phyloP scores from a whole-genome alignment of 2,113 vertebrate genomes.

The Chinchilla lanigera region DNA sequence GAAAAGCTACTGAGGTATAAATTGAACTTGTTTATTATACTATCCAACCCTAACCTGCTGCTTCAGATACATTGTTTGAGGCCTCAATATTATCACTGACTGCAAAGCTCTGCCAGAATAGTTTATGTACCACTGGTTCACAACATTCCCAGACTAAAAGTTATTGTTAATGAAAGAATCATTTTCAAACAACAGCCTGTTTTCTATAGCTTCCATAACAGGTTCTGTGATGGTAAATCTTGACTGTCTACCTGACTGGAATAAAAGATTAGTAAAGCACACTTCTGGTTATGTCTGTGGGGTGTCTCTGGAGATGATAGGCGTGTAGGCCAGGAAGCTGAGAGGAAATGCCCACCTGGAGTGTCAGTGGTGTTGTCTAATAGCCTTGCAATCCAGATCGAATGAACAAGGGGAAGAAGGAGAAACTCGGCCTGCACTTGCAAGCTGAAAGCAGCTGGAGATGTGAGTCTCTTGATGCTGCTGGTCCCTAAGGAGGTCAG shows the following conservation, averaged over 20 bases:
- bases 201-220: background rate
- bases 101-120: background rate
- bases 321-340: background rate
- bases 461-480: background rate
- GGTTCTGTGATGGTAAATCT: background rate
- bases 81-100: background rate
- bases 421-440: background rate
- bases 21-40: background rate
- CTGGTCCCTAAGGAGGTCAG: background rate
- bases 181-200: slow-evolving; percentile 26
- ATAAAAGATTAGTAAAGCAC: background rate
- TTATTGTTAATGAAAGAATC: background rate
- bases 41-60: background rate
- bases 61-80: background rate
- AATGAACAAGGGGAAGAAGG: background rate
- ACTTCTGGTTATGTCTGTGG: background rate
- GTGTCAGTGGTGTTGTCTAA: background rate
- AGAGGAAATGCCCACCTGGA: background rate
- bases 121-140: background rate
- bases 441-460: background rate
- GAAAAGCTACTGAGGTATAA: background rate
- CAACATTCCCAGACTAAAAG: background rate
- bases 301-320: background rate
- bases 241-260: background rate
- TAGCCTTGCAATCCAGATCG: background rate